phyloP scores from a whole-genome alignment of 2,113 vertebrate species.

The Dicaeum eximium region DNA sequence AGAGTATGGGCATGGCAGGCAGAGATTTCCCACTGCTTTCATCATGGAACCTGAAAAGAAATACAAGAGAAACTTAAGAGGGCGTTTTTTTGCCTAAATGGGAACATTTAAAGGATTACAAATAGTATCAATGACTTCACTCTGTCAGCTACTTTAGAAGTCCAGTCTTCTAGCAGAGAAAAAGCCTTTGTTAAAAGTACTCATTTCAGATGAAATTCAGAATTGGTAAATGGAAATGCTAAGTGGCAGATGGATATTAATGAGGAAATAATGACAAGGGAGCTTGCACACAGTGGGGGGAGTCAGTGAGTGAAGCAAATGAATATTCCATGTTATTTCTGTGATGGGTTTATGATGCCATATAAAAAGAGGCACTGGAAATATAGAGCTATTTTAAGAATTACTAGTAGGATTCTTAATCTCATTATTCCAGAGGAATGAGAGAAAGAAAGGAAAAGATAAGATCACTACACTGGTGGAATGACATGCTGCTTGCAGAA shows the following conservation, averaged over 20 bases:
- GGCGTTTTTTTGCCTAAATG: not conserved
- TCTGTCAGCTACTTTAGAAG: not conserved
- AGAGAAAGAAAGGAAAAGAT: not conserved
- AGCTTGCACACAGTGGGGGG: not conserved
- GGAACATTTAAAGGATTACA: not conserved
- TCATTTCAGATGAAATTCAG: not conserved
- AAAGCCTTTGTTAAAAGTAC: not conserved
- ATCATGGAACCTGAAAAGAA: not conserved
- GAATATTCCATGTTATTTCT: not conserved
- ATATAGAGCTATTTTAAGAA: not conserved
- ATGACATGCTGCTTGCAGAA: not conserved
- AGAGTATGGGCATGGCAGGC: not conserved
- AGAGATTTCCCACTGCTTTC: not conserved
- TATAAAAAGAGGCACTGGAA: not conserved
- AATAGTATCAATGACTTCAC: not conserved
- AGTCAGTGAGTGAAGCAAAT: not conserved
- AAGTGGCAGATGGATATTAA: not conserved
- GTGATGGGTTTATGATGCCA: not conserved
- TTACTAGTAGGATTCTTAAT: not conserved
- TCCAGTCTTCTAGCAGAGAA: not conserved
- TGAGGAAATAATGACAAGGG: not conserved
- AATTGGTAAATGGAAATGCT: not conserved
- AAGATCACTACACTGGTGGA: not conserved
- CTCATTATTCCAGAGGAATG: not conserved
- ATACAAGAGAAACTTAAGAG: not conserved